Evolutionary conservation across 2,113 vertebrate genomes (phyloP), one percentile per base, ranked within the genome.

Genomic region (Dromas ardeola): DNA sequence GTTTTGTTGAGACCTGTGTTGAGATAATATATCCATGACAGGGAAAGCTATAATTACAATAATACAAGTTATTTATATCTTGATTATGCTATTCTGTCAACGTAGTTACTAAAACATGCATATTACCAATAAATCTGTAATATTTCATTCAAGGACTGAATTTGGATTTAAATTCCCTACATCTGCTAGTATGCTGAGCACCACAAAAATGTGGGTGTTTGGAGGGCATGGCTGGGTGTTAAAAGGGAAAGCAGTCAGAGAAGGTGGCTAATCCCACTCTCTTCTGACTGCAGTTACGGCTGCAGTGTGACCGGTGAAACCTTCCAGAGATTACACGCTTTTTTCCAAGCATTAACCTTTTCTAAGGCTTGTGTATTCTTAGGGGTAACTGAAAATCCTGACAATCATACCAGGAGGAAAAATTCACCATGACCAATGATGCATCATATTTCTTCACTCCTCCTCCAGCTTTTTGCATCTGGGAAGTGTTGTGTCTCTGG

Each of bases 1-100:
- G 38, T 83, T 90, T 89, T 80, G 79, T 86, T 93, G 88, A 92
- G 93, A 58, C 65, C 36, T 71, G 61, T 49, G 12, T 85, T 59
- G 42, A 67, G 27, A 84, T 63, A 52, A 7, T 58, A 6, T 18
- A 45, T 30, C 18, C 9, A 30, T 52, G 56, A 50, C 9, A 62
- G 9, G 11, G 25, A 88, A 93, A 93, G 27, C 27, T 5, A 5
- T 21, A 63, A 72, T 72, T 76, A 34, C 25, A 63, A 32, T 55
- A 85, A 43, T 58, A 25, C 6, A 61, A 58, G 34, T 36, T 50
- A 25, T 79, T 86, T 58, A 23, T 40, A 42, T 18, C 21, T 58
- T 90, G 15, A 32, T 45, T 71, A 30, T 43, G 63, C 6, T 88
- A 43, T 10, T 78, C 29, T 36, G n/a, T n/a, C 8, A 58, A 70